phyloP scores from a whole-genome alignment of 2,113 vertebrate genomes.

The Eubucco bourcierii region DNA sequence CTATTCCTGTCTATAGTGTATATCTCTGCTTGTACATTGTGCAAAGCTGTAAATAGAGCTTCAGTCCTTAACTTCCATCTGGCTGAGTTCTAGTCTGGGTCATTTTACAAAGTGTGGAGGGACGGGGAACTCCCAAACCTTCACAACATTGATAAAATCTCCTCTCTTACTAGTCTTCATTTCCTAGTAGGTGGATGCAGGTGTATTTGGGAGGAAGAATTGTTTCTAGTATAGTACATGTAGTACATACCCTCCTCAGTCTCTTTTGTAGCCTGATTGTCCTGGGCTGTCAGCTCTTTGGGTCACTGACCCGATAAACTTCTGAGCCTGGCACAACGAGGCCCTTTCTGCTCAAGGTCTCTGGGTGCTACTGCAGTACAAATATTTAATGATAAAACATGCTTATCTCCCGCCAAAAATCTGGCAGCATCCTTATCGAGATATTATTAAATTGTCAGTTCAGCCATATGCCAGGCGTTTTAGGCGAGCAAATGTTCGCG shows the following conservation, averaged over 20 bases:
- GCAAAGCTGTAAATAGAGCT: too few species aligned
- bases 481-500: slow-evolving; percentile 54
- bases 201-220: not conserved
- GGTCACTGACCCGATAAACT: not conserved
- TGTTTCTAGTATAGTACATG: not conserved
- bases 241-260: not conserved
- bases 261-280: not conserved
- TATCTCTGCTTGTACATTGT: too few species aligned
- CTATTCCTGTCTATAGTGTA: too few species aligned
- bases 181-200: not conserved
- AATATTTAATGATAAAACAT: slow-evolving; percentile 70
- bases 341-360: slow-evolving; percentile 47
- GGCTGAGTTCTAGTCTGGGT: too few species aligned
- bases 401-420: slow-evolving; percentile 67
- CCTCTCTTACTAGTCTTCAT: too few species aligned
- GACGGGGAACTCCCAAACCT: too few species aligned
- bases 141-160: too few species aligned
- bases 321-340: not conserved
- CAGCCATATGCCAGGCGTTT: slow-evolving; percentile 62
- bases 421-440: slow-evolving; percentile 47
- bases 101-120: too few species aligned
- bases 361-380: slow-evolving; percentile 49
- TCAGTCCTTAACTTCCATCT: too few species aligned
- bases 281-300: not conserved
- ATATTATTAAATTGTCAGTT: slow-evolving; percentile 68